Percentiles rank a stretch among this genome's conserved stretches.
phyloP scores from a whole-genome alignment of 2,888 invertebrate genomes.

The Agrochola litura region DNA sequence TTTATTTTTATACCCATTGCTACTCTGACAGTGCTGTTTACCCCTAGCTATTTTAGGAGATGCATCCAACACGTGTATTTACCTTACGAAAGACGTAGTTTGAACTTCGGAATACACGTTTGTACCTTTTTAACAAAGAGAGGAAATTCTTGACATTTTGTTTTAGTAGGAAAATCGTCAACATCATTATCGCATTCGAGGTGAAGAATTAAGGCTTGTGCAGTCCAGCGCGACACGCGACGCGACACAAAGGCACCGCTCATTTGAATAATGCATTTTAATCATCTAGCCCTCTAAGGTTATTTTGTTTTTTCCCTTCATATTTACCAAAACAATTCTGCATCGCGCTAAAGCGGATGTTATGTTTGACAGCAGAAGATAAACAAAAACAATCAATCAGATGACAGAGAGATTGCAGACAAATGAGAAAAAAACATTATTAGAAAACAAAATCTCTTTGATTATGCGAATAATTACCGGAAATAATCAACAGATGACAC shows the following conservation, averaged over 20 bases:
- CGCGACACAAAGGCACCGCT: no score
- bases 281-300: neutral
- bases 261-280: neutral
- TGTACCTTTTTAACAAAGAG: slow-evolving; percentile 52
- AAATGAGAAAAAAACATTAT: slow-evolving; percentile 8
- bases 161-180: slow-evolving; percentile 31
- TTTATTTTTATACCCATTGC: slow-evolving; percentile 65
- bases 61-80: slow-evolving; percentile 61
- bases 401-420: slow-evolving; percentile 14
- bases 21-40: slow-evolving; percentile 63
- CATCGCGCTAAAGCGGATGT: neutral
- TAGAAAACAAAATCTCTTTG: slow-evolving; percentile 27
- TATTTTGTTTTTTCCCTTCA: neutral
- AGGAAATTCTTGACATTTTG: slow-evolving; percentile 38
- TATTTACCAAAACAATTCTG: neutral
- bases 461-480: slow-evolving; percentile 45
- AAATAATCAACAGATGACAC: slow-evolving; percentile 50
- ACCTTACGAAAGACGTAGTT: slow-evolving; percentile 54
- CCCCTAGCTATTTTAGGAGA: slow-evolving; percentile 63
- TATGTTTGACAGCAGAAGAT: neutral
- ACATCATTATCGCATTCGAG: slow-evolving; percentile 38
- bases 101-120: slow-evolving; percentile 41
- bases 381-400: slow-evolving; percentile 14
- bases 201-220: no score
- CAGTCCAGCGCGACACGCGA: no score